Percentiles rank a stretch among this genome's conserved stretches.
Conservation (phyloP, 2,888 invertebrate species). For the Pocota personata region DNA sequence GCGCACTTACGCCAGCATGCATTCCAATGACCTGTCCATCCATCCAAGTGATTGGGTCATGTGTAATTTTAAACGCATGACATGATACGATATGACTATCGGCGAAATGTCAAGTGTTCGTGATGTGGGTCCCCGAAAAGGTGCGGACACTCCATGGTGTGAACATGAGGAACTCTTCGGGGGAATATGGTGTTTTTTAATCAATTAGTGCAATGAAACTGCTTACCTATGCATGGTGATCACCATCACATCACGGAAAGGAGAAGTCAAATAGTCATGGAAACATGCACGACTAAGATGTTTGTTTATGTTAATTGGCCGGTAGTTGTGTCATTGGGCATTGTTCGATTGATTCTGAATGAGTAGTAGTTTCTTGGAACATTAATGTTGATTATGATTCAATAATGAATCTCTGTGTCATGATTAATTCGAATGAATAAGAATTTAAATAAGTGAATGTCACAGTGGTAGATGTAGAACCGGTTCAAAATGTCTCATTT, state of each 20-base stretch:
- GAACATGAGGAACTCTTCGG: neutral
- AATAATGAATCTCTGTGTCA: conserved; percentile 49
- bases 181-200: neutral
- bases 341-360: conserved; percentile 13
- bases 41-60: neutral
- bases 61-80: conserved; percentile 7
- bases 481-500: neutral
- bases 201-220: conserved; percentile 5
- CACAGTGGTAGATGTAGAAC: conserved; percentile 2
- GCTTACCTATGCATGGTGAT: neutral
- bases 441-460: conserved; percentile 27
- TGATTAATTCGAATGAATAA: conserved; percentile 49
- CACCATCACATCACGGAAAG: neutral
- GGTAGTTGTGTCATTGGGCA: conserved; percentile 5
- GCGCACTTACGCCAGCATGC: neutral
- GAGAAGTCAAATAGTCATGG: neutral
- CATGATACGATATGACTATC: neutral
- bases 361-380: conserved; percentile 11
- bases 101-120: conserved; percentile 25
- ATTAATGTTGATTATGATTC: conserved; percentile 13
- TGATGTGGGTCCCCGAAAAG: conserved; percentile 21
- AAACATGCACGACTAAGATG: conserved; percentile 7
- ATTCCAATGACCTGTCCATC: neutral
- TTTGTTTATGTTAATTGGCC: conserved; percentile 12
- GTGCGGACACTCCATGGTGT: neutral